A percentile compares a stretch with the other conserved stretches of the same genome.
Evolutionary conservation across 2,113 vertebrate genomes (phyloP).

Genomic region (Neofelis nebulosa): DNA sequence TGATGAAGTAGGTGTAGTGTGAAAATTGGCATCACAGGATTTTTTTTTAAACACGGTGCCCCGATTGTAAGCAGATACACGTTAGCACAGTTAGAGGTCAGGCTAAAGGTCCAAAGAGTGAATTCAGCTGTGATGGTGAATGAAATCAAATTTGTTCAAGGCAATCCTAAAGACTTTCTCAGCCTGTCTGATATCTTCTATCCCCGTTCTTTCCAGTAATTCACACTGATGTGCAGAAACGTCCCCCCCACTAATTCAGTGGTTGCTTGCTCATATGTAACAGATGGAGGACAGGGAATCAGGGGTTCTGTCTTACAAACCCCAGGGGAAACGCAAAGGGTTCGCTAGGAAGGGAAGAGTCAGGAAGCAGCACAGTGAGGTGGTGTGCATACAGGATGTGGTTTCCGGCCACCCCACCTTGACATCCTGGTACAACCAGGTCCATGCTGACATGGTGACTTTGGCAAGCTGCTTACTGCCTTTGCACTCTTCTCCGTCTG

Average conservation of each 20-base stretch:
- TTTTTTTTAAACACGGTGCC: background rate
- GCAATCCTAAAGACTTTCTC: background rate
- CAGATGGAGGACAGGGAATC: background rate
- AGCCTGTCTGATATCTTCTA: background rate
- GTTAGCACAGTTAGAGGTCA: background rate
- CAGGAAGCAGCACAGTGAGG: background rate
- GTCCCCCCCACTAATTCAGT: background rate
- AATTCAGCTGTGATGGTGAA: background rate
- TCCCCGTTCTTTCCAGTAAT: background rate
- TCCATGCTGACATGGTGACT: background rate
- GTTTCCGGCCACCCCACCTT: no score
- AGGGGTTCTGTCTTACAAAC: background rate
- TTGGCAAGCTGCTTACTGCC: background rate
- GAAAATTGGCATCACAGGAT: background rate
- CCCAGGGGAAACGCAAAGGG: background rate
- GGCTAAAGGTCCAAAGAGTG: background rate
- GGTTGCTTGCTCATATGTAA: background rate
- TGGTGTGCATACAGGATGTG: fast-evolving
- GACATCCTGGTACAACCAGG: background rate
- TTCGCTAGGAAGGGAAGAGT: background rate
- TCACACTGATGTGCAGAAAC: background rate
- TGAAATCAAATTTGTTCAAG: background rate
- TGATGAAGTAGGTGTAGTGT: background rate
- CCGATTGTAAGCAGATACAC: background rate
- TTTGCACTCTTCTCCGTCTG: background rate